These are phyloP conservation scores for Buathra laborator DNA, from an alignment of 2,888 invertebrate genomes.

Conservation along the genomic window DNA sequence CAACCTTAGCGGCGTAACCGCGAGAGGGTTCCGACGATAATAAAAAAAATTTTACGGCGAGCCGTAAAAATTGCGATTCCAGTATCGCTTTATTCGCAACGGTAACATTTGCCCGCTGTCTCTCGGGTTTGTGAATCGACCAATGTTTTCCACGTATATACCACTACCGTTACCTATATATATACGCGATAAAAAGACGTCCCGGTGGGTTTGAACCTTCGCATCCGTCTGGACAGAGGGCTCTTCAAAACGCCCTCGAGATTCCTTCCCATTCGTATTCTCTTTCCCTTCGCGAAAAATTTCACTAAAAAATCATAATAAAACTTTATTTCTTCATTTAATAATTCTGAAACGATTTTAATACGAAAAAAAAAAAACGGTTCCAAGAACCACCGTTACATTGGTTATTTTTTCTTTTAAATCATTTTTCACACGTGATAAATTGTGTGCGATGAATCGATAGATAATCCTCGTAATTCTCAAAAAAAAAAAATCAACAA, in stretches of 20 bases:
- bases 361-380: neutral
- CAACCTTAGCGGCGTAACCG: slow-evolving; percentile 37
- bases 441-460: neutral
- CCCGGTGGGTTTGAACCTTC: slow-evolving; percentile 39
- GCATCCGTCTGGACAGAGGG: slow-evolving; percentile 8
- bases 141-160: slow-evolving; percentile 39
- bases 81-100: slow-evolving; percentile 59
- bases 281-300: slow-evolving; percentile 6
- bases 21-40: slow-evolving; percentile 54
- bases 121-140: slow-evolving; percentile 12
- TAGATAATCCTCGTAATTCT: neutral
- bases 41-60: slow-evolving; percentile 65
- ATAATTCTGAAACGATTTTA: neutral
- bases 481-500: too few relatives aligned
- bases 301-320: slow-evolving; percentile 17
- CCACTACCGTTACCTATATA: slow-evolving; percentile 51
- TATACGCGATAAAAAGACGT: slow-evolving; percentile 59
- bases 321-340: slow-evolving; percentile 21
- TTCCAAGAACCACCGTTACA: neutral
- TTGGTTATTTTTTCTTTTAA: neutral
- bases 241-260: slow-evolving; percentile 50
- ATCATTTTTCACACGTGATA: too few relatives aligned
- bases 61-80: slow-evolving; percentile 68
- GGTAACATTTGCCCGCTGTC: slow-evolving; percentile 30
- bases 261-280: slow-evolving; percentile 20